phyloP scores from a whole-genome alignment of 2,113 vertebrate genomes.

The Setophaga petechia region DNA sequence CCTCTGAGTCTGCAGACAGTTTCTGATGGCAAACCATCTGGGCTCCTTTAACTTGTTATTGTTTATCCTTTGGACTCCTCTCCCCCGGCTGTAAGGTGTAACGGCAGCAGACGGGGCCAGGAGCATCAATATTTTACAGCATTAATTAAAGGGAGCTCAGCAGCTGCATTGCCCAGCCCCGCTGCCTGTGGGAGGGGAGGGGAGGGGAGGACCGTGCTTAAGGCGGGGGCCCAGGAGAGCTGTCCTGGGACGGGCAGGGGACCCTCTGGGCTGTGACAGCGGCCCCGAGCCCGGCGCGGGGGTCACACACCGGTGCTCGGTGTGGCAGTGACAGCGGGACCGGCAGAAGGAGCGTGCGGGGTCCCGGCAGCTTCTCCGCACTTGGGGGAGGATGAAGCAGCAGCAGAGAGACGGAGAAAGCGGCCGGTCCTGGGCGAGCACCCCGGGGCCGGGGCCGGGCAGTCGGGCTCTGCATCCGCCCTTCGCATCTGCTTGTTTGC shows the following conservation, averaged over 20 bases:
- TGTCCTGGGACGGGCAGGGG: background rate
- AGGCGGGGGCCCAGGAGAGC: rapidly evolving
- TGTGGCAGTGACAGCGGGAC: rapidly evolving
- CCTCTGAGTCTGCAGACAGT: constrained; percentile 42
- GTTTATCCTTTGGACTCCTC: constrained; percentile 65
- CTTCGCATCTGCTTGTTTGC: background rate
- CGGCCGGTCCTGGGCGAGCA: rapidly evolving
- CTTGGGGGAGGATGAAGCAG: rapidly evolving
- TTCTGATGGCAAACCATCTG: constrained; percentile 72
- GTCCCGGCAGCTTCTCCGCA: background rate
- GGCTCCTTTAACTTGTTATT: constrained; percentile 57
- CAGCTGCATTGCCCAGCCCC: background rate
- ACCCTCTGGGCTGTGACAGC: rapidly evolving
- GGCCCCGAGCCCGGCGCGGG: rapidly evolving
- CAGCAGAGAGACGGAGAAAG: rapidly evolving
- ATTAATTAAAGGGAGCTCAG: constrained; percentile 69
- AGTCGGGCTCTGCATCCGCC: background rate
- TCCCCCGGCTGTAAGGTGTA: constrained; percentile 66
- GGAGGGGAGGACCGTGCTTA: background rate
- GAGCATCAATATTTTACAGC: constrained; percentile 80
- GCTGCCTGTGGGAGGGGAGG: background rate
- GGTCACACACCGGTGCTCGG: rapidly evolving
- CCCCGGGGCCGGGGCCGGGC: too few relatives aligned
- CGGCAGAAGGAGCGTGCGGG: rapidly evolving
- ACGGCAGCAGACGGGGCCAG: constrained; percentile 63